Percentiles rank a stretch among this genome's conserved stretches.
phyloP scores from a whole-genome alignment of 1,140 invertebrate genomes.

The Drepana arcuata region DNA sequence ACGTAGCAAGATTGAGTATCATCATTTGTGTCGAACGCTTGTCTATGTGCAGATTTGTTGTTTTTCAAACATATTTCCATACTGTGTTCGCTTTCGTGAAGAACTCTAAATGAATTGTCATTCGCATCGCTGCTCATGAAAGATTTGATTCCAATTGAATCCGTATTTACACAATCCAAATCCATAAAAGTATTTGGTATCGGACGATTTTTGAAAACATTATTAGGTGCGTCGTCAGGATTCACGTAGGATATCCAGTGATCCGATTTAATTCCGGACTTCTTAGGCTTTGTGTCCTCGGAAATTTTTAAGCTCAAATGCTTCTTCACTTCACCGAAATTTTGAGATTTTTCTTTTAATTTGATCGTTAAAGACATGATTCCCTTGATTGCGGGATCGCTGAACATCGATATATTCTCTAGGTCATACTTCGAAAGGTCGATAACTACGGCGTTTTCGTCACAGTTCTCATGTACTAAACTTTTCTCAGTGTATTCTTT shows the following conservation, averaged over 20 bases:
- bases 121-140: conserved; percentile 33
- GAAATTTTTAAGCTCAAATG: conserved; percentile 24
- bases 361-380: conserved; percentile 28
- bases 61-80: conserved; percentile 19
- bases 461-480: conserved; percentile 13
- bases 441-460: conserved; percentile 29
- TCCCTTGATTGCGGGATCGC: conserved; percentile 16
- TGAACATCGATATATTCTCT: conserved; percentile 32
- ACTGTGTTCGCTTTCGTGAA: conserved; percentile 20
- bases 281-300: conserved; percentile 8
- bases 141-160: conserved; percentile 24
- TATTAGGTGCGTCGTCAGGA: conserved; percentile 5
- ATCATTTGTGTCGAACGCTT: conserved; percentile 9
- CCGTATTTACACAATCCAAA: conserved; percentile 4
- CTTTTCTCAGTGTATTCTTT: conserved; percentile 12
- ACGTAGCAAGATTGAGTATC: conserved; percentile 31
- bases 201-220: conserved; percentile 11
- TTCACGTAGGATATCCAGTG: conserved; percentile 2
- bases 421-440: conserved; percentile 37
- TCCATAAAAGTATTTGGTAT: no score
- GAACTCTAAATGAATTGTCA: conserved; percentile 22
- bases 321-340: conserved; percentile 14
- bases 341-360: conserved; percentile 26
- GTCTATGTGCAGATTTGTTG: conserved; percentile 9
- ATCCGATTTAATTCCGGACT: neutral